Percentiles rank a stretch among this genome's conserved stretches.
Evolutionary conservation across 2,888 invertebrate genomes (phyloP).

Genomic region (Tetramorium bicarinatum): DNA sequence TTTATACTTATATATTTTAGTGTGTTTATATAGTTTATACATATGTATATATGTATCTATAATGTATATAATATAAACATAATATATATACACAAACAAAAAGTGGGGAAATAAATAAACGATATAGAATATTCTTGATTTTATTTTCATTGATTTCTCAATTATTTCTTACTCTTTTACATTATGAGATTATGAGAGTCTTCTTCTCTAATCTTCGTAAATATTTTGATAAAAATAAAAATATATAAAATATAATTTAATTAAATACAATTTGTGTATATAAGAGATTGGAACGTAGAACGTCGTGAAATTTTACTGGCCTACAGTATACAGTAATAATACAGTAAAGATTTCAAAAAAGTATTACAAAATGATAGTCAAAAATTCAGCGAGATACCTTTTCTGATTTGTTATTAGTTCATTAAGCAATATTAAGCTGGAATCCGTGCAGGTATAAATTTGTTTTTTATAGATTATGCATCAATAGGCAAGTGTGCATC

Average conservation of each 20-base stretch:
- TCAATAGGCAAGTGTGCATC: not conserved
- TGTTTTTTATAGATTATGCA: constrained; percentile 11
- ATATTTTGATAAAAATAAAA: constrained; percentile 35
- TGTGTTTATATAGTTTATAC: too few relatives aligned
- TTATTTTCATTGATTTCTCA: constrained; percentile 22
- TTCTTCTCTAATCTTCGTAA: not conserved
- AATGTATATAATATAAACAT: too few relatives aligned
- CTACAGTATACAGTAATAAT: not conserved
- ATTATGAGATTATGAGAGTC: not conserved
- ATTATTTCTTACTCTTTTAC: not conserved
- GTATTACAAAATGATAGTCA: constrained; percentile 35
- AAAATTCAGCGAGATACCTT: constrained; percentile 12
- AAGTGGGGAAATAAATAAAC: constrained; percentile 5
- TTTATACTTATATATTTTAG: too few relatives aligned
- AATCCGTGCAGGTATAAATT: not conserved
- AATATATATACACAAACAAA: not conserved
- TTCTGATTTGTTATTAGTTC: constrained; percentile 15
- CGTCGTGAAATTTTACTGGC: constrained; percentile 13
- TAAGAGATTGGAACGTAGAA: not conserved
- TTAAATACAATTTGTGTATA: constrained; percentile 18
- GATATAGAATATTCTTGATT: not conserved
- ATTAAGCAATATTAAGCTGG: constrained; percentile 23
- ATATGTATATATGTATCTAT: too few relatives aligned
- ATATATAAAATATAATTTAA: constrained; percentile 57
- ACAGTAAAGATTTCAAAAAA: constrained; percentile 31